A percentile compares a stretch with the other conserved stretches of the same genome.
Evolutionary conservation across 2,888 invertebrate species (phyloP).

Genomic region (Polymixis lichenea): DNA sequence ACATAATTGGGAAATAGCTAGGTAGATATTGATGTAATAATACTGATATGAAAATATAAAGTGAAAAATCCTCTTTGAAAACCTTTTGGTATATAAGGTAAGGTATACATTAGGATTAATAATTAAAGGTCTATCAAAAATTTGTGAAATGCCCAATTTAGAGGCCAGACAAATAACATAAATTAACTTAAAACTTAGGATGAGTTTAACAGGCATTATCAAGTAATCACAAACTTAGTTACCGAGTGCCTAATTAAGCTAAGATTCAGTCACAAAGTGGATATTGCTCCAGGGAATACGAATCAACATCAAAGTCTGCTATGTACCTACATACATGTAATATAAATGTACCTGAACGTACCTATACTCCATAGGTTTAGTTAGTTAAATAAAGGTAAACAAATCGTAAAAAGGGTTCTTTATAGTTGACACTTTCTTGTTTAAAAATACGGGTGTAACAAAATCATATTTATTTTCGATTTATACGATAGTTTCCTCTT

Average conservation of each 20-base stretch:
- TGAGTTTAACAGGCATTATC: not conserved
- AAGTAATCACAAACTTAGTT: conserved; percentile 18
- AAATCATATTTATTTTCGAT: no score
- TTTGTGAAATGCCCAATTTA: not conserved
- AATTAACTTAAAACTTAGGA: not conserved
- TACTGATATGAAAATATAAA: no score
- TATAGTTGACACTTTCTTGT: no score
- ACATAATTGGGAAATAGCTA: no score
- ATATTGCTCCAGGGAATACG: conserved; percentile 4
- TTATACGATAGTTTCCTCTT: no score
- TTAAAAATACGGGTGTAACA: no score
- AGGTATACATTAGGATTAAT: no score
- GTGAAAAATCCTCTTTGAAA: not conserved
- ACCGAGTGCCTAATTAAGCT: conserved; percentile 11
- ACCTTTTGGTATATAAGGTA: no score
- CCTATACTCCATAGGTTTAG: no score
- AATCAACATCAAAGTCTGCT: conserved; percentile 14
- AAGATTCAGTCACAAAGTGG: not conserved
- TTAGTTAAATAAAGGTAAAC: no score
- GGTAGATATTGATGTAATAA: no score
- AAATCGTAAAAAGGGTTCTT: no score
- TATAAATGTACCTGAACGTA: not conserved
- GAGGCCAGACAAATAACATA: not conserved
- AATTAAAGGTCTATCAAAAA: not conserved
- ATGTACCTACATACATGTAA: not conserved